Evolutionary conservation across 2,797 vertebrate species (phyloP).

Genomic region (Lepidocolaptes lacrymiger): DNA sequence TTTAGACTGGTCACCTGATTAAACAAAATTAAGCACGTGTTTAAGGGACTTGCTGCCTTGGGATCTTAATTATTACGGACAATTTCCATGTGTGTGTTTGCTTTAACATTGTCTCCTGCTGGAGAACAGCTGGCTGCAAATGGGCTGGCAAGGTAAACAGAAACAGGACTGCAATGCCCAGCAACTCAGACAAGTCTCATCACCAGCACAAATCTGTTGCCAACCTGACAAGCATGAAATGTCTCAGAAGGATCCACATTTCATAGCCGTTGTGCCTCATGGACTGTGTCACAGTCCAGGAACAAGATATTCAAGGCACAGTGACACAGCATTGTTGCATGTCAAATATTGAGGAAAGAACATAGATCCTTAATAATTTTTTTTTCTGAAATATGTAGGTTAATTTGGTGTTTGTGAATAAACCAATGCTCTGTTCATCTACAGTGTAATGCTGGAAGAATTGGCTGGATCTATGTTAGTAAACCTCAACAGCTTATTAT

Average conservation of each 20-base stretch:
- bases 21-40: background rate
- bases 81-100: constrained; percentile 44
- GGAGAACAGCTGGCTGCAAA: constrained; percentile 62
- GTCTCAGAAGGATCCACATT: background rate
- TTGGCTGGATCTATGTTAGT: background rate
- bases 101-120: constrained; percentile 54
- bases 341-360: background rate
- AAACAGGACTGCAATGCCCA: constrained; percentile 11
- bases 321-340: background rate
- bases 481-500: background rate
- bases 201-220: background rate
- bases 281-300: background rate
- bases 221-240: constrained; percentile 17
- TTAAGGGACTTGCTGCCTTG: constrained; percentile 16
- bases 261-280: background rate
- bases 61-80: constrained; percentile 31
- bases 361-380: background rate
- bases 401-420: background rate
- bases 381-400: background rate
- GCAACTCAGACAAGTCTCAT: constrained; percentile 1
- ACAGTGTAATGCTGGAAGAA: background rate
- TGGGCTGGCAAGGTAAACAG: constrained; percentile 55
- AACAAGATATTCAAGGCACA: background rate
- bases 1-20: background rate
- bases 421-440: background rate